Percentiles rank a stretch among this genome's conserved stretches.
These are phyloP conservation scores for Tyrannus savana DNA, from an alignment of 2,113 vertebrate species.

Conservation along the genomic window DNA sequence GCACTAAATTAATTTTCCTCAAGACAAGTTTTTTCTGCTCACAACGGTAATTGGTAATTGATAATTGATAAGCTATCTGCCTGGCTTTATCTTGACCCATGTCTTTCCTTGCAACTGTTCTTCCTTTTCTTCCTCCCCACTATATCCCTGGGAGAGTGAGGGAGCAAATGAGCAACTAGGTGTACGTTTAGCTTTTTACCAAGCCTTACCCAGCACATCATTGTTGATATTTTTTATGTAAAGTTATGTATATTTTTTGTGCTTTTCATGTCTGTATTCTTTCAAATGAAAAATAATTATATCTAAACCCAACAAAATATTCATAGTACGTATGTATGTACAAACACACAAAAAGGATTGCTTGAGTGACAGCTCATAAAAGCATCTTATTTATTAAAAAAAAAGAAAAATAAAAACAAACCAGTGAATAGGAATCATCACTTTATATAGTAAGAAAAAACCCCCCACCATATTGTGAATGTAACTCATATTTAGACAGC, in stretches of 20 bases:
- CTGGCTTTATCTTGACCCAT: not conserved
- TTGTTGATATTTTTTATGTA: not conserved
- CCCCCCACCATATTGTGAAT: not conserved
- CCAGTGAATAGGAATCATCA: not conserved
- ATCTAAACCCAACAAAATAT: not conserved
- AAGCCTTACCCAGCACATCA: not conserved
- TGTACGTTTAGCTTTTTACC: not conserved
- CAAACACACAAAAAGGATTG: not conserved
- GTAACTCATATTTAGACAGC: not conserved
- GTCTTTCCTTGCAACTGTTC: not conserved
- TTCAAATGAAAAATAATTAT: not conserved
- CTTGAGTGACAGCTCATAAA: not conserved
- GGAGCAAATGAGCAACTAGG: not conserved
- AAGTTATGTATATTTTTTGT: not conserved
- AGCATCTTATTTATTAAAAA: not conserved
- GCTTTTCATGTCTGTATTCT: not conserved
- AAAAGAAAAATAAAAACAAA: not conserved
- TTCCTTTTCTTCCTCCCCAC: not conserved
- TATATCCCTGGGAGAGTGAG: fast-evolving
- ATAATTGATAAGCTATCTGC: not conserved
- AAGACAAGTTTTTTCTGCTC: not conserved
- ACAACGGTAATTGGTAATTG: not conserved
- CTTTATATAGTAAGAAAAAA: not conserved
- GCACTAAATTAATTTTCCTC: not conserved
- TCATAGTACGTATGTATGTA: not conserved